A percentile compares a stretch with the other conserved stretches of the same genome.
phyloP scores from a whole-genome alignment of 2,797 vertebrate genomes.

The Brachymystax lenok region DNA sequence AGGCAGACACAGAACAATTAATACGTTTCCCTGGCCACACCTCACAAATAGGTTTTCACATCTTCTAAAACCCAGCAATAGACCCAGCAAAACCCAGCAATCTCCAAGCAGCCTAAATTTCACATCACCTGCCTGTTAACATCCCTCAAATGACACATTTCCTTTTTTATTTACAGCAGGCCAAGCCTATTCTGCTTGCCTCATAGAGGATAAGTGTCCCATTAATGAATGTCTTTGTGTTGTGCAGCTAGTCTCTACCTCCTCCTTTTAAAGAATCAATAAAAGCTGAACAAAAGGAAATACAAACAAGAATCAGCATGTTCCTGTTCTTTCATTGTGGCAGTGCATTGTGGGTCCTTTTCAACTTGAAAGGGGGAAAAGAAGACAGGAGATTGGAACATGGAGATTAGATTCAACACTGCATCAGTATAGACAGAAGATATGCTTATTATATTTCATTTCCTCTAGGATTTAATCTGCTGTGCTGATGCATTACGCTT shows the following conservation, averaged over 20 bases:
- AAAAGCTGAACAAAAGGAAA: conserved; percentile 21
- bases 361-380: conserved; percentile 17
- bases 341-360: conserved; percentile 5
- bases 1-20: too few species aligned
- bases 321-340: conserved; percentile 3
- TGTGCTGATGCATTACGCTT: conserved; percentile 44
- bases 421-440: not conserved
- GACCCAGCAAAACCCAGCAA: not conserved
- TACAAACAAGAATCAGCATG: conserved; percentile 14
- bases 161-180: not conserved
- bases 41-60: not conserved
- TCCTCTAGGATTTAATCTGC: conserved; percentile 54
- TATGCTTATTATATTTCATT: conserved; percentile 38
- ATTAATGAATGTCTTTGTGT: not conserved
- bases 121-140: not conserved
- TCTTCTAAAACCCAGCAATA: not conserved
- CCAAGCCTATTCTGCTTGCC: not conserved
- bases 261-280: conserved; percentile 16
- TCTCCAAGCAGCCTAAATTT: not conserved
- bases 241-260: not conserved
- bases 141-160: not conserved
- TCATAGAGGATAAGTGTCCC: not conserved
- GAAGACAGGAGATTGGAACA: conserved; percentile 16
- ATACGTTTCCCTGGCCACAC: not conserved
- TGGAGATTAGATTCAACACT: not conserved